Evolutionary conservation across 2,888 invertebrate species (phyloP).

Genomic region (Arge pagana): DNA sequence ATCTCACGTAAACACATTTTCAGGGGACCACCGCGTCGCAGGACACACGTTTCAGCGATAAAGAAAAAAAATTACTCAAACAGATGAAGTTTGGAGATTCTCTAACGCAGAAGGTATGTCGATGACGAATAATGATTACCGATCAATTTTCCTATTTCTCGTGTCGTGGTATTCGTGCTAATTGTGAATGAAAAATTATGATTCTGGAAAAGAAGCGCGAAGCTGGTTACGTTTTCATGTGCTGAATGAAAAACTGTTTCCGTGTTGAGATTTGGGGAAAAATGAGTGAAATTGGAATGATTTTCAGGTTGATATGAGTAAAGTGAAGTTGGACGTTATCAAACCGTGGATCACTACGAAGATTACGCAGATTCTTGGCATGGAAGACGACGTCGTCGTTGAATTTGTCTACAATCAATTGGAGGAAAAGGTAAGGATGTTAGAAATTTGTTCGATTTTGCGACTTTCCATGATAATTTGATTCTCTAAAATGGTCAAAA

Average conservation of each 20-base stretch:
- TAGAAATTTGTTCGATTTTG: slow-evolving; percentile 24
- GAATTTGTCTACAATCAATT: slow-evolving; percentile 99
- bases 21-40: slow-evolving; percentile 99
- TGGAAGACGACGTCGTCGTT: slow-evolving; percentile 98
- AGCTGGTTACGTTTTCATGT: too few relatives aligned
- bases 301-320: slow-evolving; percentile 91
- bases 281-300: slow-evolving; percentile 4
- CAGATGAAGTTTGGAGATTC: slow-evolving; percentile 98
- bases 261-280: too few relatives aligned
- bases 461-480: too few relatives aligned
- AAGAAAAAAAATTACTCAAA: slow-evolving; percentile 98
- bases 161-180: neutral
- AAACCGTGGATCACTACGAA: slow-evolving; percentile 99
- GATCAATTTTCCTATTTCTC: slow-evolving; percentile 4
- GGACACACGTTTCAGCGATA: slow-evolving; percentile 98
- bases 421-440: slow-evolving; percentile 80
- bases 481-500: slow-evolving; percentile 27
- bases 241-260: too few relatives aligned
- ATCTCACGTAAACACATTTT: slow-evolving; percentile 33
- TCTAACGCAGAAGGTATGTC: slow-evolving; percentile 81
- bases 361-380: slow-evolving; percentile 93
- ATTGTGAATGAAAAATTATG: too few relatives aligned
- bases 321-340: slow-evolving; percentile 95
- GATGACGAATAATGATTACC: neutral
- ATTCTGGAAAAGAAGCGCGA: too few relatives aligned